Percentiles rank a stretch among this genome's conserved stretches.
Conservation (phyloP, 2,888 invertebrate species). For the Xanthia togata region DNA sequence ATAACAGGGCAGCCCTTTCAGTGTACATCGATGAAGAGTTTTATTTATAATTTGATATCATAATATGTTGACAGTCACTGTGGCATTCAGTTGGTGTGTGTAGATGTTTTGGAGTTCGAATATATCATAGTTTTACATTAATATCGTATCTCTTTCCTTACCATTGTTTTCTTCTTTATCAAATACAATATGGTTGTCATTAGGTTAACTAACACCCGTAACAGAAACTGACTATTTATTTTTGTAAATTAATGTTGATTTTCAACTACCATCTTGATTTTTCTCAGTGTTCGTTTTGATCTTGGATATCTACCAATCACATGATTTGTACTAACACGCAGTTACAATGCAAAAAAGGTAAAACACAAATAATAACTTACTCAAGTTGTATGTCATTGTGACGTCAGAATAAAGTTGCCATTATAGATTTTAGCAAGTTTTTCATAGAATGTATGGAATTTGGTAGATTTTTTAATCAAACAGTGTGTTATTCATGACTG, state of each 20-base stretch:
- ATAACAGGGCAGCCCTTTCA: slow-evolving; percentile 57
- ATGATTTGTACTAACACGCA: background rate
- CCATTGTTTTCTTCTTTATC: slow-evolving; percentile 1
- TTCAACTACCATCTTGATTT: background rate
- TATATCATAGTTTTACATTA: slow-evolving; percentile 23
- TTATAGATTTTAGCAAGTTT: slow-evolving; percentile 10
- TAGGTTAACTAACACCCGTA: slow-evolving; percentile 38
- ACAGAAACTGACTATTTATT: slow-evolving; percentile 6
- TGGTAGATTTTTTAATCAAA: background rate
- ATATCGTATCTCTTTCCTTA: slow-evolving; percentile 8
- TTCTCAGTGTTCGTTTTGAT: background rate
- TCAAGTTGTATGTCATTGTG: slow-evolving; percentile 27
- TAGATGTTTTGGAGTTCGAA: slow-evolving; percentile 43
- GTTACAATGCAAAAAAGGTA: slow-evolving; percentile 17
- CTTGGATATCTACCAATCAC: slow-evolving; percentile 1
- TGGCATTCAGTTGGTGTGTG: slow-evolving; percentile 51
- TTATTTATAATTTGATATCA: slow-evolving; percentile 71
- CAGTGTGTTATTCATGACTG: background rate
- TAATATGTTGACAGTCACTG: slow-evolving; percentile 67
- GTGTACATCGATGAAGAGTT: slow-evolving; percentile 61
- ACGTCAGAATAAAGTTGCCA: slow-evolving; percentile 10
- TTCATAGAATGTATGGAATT: slow-evolving; percentile 5
- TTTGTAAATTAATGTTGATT: background rate
- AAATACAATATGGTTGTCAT: slow-evolving; percentile 14
- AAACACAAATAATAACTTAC: slow-evolving; percentile 18